phyloP scores from a whole-genome alignment of 2,888 invertebrate genomes.

The Drosophila paramelanica region DNA sequence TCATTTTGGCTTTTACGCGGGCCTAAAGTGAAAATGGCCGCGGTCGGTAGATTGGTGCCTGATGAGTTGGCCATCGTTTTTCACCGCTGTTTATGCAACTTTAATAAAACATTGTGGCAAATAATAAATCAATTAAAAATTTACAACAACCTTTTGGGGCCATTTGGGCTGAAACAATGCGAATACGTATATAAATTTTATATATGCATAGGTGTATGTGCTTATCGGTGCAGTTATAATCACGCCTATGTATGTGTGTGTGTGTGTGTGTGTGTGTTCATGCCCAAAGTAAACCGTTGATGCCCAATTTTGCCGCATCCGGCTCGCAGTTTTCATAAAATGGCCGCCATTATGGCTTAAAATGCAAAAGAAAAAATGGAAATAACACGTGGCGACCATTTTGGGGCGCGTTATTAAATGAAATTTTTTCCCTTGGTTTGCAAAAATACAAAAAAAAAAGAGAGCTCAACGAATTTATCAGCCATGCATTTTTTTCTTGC shows the following conservation, averaged over 20 bases:
- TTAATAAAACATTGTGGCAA: constrained; percentile 67
- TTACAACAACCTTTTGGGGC: constrained; percentile 36
- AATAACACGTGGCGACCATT: constrained; percentile 29
- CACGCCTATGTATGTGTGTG: constrained; percentile 8
- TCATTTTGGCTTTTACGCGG: constrained; percentile 22
- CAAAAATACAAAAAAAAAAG: neutral
- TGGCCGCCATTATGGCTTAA: constrained; percentile 43
- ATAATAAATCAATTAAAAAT: constrained; percentile 73
- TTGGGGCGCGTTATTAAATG: constrained; percentile 37
- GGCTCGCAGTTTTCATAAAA: constrained; percentile 31
- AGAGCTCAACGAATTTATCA: constrained; percentile 37
- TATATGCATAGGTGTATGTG: neutral
- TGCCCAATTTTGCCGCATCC: constrained; percentile 40
- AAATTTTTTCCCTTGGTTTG: constrained; percentile 15
- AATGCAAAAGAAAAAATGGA: constrained; percentile 18
- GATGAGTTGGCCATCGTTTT: constrained; percentile 16
- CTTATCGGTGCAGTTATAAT: constrained; percentile 27
- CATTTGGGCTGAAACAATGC: constrained; percentile 11
- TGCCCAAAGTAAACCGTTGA: constrained; percentile 23
- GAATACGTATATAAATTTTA: constrained; percentile 6
- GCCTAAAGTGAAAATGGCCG: constrained; percentile 7
- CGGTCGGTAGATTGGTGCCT: constrained; percentile 15
- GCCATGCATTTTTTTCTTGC: constrained; percentile 27
- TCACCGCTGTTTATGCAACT: constrained; percentile 51
- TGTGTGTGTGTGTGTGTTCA: constrained; percentile 4